Base-by-base conservation (phyloP, 2,797 vertebrate species). In the Atherinosoma microstoma region DNA sequence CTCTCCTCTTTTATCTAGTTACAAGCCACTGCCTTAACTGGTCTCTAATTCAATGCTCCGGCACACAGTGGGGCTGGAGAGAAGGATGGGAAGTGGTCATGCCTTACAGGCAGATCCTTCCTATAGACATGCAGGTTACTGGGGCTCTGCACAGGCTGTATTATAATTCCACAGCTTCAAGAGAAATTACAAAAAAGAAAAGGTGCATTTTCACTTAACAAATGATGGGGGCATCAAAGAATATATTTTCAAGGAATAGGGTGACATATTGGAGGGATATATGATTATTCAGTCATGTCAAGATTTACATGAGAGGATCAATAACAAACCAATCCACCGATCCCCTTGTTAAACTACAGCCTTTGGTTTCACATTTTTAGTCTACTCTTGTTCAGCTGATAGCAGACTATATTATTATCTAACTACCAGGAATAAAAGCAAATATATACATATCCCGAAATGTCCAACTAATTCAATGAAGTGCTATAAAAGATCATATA, bases 1-100 rank as follows among this genome's bases (percentile, higher is more conserved):
- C 83, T 89, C 78, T 84, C 71, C 86, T 85, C 85, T 92, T 87
- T 93, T 94, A 94, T 94, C 89, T 90, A 86, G 90, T 94, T 94
- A 92, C 87, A 92, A 90, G 82, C 89, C 85, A 83, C 75, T 84
- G 90, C 90, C 86, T 86, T 90, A 91, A 91, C 90, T 86, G 90
- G 76, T 80, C 86, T 88, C 84, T 91, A 91, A 93, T 91, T 85
- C 87, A 88, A 83, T 87, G 78, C 75, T 76, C 72, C 59, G 69
- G 82, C 80, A 82, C 82, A 87, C 82, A 67, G 85, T 64, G 76
- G 24, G 78, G 67, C 73, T 68, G 69, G 53, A 70, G 71, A 85
- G 75, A 82, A 70, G 77, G 79, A 90, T 78, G 73, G 69, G 80
- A 70, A 78, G 80, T 80, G 70, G 78, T 63, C 74, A 22, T 87